Evolutionary conservation across 2,113 vertebrate species (phyloP).

Genomic region (Ictidomys tridecemlineatus): DNA sequence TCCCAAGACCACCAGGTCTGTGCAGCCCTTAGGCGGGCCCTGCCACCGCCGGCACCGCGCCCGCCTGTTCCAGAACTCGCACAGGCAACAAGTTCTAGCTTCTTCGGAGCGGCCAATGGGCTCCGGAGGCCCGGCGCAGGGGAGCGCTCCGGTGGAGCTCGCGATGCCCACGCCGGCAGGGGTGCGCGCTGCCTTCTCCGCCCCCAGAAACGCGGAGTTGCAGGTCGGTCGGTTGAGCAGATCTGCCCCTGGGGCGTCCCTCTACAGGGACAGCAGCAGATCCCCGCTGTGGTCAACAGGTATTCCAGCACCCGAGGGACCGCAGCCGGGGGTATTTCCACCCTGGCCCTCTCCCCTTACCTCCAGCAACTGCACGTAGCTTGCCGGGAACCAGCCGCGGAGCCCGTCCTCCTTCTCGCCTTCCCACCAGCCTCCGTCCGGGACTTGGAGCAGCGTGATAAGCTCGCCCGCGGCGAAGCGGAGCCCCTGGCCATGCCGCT

Average conservation of each 20-base stretch:
- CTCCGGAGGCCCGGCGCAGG: not conserved
- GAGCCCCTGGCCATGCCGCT: conserved; percentile 95
- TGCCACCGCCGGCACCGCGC: not conserved
- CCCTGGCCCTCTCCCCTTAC: conserved; percentile 85
- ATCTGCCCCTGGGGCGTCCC: not conserved
- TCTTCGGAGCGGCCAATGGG: not conserved
- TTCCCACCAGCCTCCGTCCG: conserved; percentile 98
- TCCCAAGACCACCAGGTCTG: not conserved
- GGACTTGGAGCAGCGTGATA: conserved; percentile 93
- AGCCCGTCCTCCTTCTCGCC: conserved; percentile 96
- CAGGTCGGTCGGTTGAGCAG: not conserved
- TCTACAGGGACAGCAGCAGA: not conserved
- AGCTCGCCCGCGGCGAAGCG: conserved; percentile 94
- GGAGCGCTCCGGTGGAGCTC: not conserved
- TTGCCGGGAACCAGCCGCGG: conserved; percentile 97
- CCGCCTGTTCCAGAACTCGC: conserved; percentile 59
- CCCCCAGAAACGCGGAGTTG: not conserved
- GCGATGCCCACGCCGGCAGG: not conserved
- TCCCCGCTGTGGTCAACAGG: conserved; percentile 61
- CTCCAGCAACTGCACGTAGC: conserved; percentile 96
- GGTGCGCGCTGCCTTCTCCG: not conserved
- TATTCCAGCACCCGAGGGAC: not conserved
- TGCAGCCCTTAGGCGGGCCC: not conserved
- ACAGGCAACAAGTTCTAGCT: conserved; percentile 79
- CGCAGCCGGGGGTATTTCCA: not conserved